Percentiles rank a stretch among this genome's conserved stretches.
Evolutionary conservation across 2,113 vertebrate species (phyloP).

Genomic region (Zosterops borbonicus): DNA sequence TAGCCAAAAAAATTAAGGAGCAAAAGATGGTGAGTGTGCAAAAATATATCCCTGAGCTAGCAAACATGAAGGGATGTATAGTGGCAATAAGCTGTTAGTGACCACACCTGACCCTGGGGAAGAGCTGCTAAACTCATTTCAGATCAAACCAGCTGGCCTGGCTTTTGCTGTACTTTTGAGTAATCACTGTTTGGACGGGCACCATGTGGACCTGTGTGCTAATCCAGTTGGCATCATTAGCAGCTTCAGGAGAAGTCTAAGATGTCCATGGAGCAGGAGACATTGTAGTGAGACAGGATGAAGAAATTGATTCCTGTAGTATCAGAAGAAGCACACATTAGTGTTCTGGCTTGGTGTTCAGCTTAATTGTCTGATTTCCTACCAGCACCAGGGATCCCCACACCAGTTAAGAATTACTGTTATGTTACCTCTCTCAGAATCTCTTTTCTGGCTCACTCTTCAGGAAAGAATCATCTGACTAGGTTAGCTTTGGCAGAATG

Average conservation of each 20-base stretch:
- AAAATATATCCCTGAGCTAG: neutral
- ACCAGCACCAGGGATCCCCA: neutral
- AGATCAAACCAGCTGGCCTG: neutral
- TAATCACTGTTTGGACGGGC: neutral
- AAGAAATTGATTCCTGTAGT: neutral
- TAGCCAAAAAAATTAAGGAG: constrained; percentile 77
- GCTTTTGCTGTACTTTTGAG: neutral
- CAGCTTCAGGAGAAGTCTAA: neutral
- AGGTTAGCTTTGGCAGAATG: neutral
- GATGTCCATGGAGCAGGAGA: neutral
- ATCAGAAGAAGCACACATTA: neutral
- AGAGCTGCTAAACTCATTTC: neutral
- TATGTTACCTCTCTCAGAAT: neutral
- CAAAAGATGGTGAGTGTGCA: constrained; percentile 66
- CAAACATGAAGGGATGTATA: neutral
- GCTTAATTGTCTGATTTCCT: neutral
- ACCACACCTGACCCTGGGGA: neutral
- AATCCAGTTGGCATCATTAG: neutral
- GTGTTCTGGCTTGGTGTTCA: neutral
- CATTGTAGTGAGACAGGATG: neutral
- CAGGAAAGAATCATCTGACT: neutral
- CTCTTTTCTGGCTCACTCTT: neutral
- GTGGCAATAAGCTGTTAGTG: neutral
- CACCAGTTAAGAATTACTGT: neutral
- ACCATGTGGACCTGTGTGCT: neutral